phyloP scores from a whole-genome alignment of 2,888 invertebrate genomes.

The Catocala fraxini region DNA sequence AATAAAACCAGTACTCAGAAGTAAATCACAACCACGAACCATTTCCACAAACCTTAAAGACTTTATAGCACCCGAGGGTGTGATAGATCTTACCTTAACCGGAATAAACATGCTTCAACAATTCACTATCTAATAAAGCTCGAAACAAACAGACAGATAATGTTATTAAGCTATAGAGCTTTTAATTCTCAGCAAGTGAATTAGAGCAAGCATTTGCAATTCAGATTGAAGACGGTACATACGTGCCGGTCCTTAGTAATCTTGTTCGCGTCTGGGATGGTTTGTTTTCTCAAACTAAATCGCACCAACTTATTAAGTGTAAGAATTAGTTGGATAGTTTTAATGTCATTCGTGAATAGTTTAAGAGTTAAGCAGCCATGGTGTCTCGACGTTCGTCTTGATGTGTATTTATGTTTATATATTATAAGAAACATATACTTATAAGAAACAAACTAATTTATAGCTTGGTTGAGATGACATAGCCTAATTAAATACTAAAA shows the following conservation, averaged over 20 bases:
- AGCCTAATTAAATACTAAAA: too few species aligned
- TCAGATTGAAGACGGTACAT: slow-evolving; percentile 50
- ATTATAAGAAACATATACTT: too few species aligned
- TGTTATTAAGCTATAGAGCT: slow-evolving; percentile 61
- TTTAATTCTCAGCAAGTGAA: slow-evolving; percentile 62
- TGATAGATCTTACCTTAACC: slow-evolving; percentile 10
- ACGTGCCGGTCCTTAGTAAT: slow-evolving; percentile 35
- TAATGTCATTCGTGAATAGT: slow-evolving; percentile 1
- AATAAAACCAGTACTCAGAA: not conserved
- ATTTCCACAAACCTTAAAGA: not conserved
- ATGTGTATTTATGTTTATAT: too few species aligned
- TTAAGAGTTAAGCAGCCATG: not conserved
- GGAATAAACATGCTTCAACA: slow-evolving; percentile 9
- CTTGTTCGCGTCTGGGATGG: slow-evolving; percentile 32
- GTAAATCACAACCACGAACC: slow-evolving; percentile 5
- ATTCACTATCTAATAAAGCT: slow-evolving; percentile 24
- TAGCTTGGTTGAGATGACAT: too few species aligned
- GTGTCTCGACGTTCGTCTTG: too few species aligned
- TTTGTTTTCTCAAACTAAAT: slow-evolving; percentile 45
- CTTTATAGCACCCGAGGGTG: slow-evolving; percentile 14
- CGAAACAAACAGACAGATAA: slow-evolving; percentile 51
- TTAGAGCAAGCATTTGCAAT: slow-evolving; percentile 69
- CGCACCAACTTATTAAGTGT: slow-evolving; percentile 38
- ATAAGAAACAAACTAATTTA: too few species aligned
- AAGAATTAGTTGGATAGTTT: slow-evolving; percentile 6